These are phyloP conservation scores for Sthenelais limicola DNA, from an alignment of 2,888 invertebrate species.

Conservation along the genomic window DNA sequence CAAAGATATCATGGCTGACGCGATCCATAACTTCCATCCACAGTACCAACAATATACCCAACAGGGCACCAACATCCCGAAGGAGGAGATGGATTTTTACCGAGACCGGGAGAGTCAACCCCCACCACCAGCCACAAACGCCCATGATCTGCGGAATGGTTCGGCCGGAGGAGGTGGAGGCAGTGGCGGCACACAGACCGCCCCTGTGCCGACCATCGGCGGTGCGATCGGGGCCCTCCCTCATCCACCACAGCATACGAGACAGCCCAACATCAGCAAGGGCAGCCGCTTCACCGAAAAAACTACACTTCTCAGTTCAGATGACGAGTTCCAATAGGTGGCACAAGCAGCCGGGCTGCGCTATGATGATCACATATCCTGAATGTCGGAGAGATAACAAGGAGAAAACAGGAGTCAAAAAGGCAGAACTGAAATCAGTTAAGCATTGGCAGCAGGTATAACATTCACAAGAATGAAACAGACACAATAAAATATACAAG, in stretches of 20 bases:
- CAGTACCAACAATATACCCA: slow-evolving; percentile 96
- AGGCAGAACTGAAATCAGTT: too few relatives aligned
- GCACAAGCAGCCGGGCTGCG: slow-evolving; percentile 53
- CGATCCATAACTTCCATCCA: slow-evolving; percentile 96
- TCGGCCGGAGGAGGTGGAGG: slow-evolving; percentile 19
- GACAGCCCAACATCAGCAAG: slow-evolving; percentile 31
- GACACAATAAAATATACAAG: too few relatives aligned
- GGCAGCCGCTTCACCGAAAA: slow-evolving; percentile 89
- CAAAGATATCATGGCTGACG: slow-evolving; percentile 94
- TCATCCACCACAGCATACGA: slow-evolving; percentile 23
- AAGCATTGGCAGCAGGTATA: too few relatives aligned
- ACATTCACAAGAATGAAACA: too few relatives aligned
- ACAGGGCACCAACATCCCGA: slow-evolving; percentile 65
- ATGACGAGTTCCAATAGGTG: slow-evolving; percentile 87
- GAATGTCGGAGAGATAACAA: neutral
- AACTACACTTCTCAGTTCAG: slow-evolving; percentile 94
- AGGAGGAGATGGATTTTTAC: slow-evolving; percentile 57
- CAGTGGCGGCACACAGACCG: slow-evolving; percentile 15
- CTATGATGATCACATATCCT: neutral
- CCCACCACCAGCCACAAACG: too few relatives aligned
- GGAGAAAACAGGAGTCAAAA: too few relatives aligned
- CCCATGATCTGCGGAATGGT: slow-evolving; percentile 52
- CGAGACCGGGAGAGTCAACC: slow-evolving; percentile 53
- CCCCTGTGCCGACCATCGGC: slow-evolving; percentile 36
- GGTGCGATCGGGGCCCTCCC: slow-evolving; percentile 23